phyloP scores from a whole-genome alignment of 2,113 vertebrate species.

The Nothobranchius furzeri region DNA sequence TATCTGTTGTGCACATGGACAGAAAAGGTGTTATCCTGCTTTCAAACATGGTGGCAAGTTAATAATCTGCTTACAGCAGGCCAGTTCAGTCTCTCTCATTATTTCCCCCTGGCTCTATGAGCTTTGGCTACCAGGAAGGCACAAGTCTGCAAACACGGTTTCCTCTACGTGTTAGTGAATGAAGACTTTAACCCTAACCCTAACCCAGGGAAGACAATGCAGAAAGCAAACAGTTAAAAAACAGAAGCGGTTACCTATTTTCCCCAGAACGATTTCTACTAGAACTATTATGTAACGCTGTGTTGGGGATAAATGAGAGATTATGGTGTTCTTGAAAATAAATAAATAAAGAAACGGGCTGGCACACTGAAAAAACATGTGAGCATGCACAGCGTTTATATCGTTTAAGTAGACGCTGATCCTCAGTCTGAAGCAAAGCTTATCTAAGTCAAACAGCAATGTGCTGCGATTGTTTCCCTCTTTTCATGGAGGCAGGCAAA shows the following conservation, averaged over 20 bases:
- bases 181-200: neutral
- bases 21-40: conserved; percentile 60
- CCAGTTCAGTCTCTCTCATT: conserved; percentile 53
- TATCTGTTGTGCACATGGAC: conserved; percentile 54
- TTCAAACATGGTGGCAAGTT: conserved; percentile 66
- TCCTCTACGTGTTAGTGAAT: conserved; percentile 26
- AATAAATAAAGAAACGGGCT: conserved; percentile 10
- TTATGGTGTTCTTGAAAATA: neutral
- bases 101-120: conserved; percentile 36
- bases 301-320: neutral
- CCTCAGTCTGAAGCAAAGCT: conserved; percentile 50
- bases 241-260: neutral
- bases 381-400: conserved; percentile 16
- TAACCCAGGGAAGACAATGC: neutral
- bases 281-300: neutral
- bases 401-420: conserved; percentile 50
- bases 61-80: conserved; percentile 74
- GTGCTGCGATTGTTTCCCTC: conserved; percentile 28
- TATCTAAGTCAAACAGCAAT: conserved; percentile 54
- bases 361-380: conserved; percentile 9
- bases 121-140: conserved; percentile 54
- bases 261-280: neutral
- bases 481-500: conserved; percentile 25
- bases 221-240: conserved; percentile 5
- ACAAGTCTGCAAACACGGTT: conserved; percentile 48